Evolutionary conservation across 2,797 vertebrate species (phyloP).

Genomic region (Chaetodon trifasciatus): DNA sequence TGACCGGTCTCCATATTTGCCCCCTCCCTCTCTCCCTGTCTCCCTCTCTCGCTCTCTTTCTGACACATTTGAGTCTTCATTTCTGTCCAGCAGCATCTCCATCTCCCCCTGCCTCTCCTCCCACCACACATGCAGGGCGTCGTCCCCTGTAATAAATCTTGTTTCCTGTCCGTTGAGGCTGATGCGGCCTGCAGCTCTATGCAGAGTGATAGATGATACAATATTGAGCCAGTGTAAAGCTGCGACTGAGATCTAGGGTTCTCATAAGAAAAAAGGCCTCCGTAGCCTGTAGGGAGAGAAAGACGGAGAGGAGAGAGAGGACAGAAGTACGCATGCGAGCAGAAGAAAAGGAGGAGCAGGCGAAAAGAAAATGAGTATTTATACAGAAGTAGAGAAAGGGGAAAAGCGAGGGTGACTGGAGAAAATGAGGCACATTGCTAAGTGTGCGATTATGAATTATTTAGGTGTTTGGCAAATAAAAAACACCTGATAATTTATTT

Average conservation of each 20-base stretch:
- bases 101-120: slow-evolving; percentile 53
- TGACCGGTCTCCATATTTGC: slow-evolving; percentile 4
- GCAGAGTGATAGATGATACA: slow-evolving; percentile 83
- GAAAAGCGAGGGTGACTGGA: slow-evolving; percentile 41
- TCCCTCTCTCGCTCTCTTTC: background rate
- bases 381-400: slow-evolving; percentile 33
- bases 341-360: slow-evolving; percentile 16
- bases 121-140: slow-evolving; percentile 60
- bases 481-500: slow-evolving; percentile 21
- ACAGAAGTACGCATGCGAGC: slow-evolving; percentile 26
- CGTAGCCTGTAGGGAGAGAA: slow-evolving; percentile 71
- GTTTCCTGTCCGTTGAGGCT: slow-evolving; percentile 68
- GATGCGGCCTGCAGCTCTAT: slow-evolving; percentile 75
- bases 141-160: slow-evolving; percentile 75
- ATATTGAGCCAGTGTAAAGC: slow-evolving; percentile 77
- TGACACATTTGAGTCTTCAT: slow-evolving; percentile 53
- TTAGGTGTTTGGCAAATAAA: slow-evolving; percentile 1
- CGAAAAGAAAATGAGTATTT: slow-evolving; percentile 33
- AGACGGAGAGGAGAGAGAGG: slow-evolving; percentile 33
- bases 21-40: background rate
- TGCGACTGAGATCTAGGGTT: slow-evolving; percentile 77
- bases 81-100: slow-evolving; percentile 48
- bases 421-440: slow-evolving; percentile 44
- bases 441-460: slow-evolving; percentile 57
- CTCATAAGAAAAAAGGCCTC: slow-evolving; percentile 77